Base-by-base conservation (phyloP, 2,113 vertebrate species). In the Lepisosteus oculatus region DNA sequence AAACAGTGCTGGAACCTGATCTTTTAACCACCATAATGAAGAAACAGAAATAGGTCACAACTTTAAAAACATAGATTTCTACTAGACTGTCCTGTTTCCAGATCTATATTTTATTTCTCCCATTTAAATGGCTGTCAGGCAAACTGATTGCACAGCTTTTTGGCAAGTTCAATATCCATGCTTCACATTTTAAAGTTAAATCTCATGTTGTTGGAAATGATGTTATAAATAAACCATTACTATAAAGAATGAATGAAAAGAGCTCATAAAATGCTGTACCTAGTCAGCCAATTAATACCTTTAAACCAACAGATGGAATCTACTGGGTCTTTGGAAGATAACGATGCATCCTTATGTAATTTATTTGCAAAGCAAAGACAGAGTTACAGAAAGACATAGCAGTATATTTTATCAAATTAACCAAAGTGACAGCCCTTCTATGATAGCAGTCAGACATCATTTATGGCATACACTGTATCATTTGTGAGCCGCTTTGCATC, bases 31-130 rank as follows among this genome's bases (percentile, higher is more conserved):
- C 12, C 5, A 42, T 45, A 12, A 61, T 59, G 29, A 11, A 43
- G 62, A 44, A 61, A 47, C 15, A 0, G 1, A 29, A 29, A 70
- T 3, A 59, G 55, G 6, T 72, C 73, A 68, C 71, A 69, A 43
- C 43, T 66, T 47, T 45, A 0, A 14, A 66, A 66, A 66, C 43
- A 41, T 14, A 43, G 13, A 8, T 47, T 66, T 66, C 64, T 45
- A 11, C 12, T 13, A 44, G 11, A 45, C 64, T n/a, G 15, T 45
- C 64, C 64, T 45, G 64, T 66, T 66, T 45, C 45, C 12, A 3
- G 15, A 43, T 8, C 47, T 6, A 51, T 66, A 43, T 63, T 13
- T 66, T 2, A 47, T 12, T 47, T 65, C 11, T 11, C 42, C 63
- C 13, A 14, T 4, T 44, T 44, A 66, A 66, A 6, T 41, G 3